Evolutionary conservation across 1,140 invertebrate genomes (phyloP).

Genomic region (Drosophila parabipectinata): DNA sequence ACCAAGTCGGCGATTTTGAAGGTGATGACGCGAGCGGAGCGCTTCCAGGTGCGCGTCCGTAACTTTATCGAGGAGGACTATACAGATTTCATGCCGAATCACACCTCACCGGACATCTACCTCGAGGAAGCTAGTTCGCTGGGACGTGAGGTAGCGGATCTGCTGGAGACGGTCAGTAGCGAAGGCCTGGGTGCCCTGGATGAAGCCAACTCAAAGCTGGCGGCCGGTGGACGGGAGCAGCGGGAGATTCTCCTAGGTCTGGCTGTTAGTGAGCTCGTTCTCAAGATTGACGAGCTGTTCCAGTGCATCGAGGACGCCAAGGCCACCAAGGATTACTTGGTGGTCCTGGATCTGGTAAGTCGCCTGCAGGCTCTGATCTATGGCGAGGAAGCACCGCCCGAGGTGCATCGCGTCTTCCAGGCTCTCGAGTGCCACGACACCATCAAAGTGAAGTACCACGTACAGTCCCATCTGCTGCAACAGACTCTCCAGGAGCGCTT

Average conservation of each 20-base stretch:
- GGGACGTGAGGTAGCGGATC: conserved; percentile 57
- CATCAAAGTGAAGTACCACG: conserved; percentile 73
- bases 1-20: conserved; percentile 64
- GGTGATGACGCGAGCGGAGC: conserved; percentile 67
- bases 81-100: conserved; percentile 74
- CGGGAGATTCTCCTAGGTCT: conserved; percentile 66
- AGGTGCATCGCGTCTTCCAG: conserved; percentile 68
- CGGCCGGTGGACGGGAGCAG: conserved; percentile 49
- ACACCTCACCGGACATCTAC: conserved; percentile 65
- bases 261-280: conserved; percentile 60
- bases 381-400: conserved; percentile 33
- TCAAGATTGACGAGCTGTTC: conserved; percentile 76
- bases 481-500: conserved; percentile 76
- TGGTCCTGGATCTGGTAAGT: conserved; percentile 62
- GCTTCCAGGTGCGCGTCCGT: conserved; percentile 66
- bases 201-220: conserved; percentile 60
- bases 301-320: conserved; percentile 76
- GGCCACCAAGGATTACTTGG: conserved; percentile 65
- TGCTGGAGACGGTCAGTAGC: conserved; percentile 53
- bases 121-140: conserved; percentile 66
- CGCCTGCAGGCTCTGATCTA: conserved; percentile 65
- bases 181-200: conserved; percentile 55
- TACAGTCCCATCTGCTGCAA: conserved; percentile 71
- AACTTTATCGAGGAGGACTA: conserved; percentile 78
- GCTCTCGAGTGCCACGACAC: conserved; percentile 71